Evolutionary conservation across 2,888 invertebrate species (phyloP).

Genomic region (Lasioglossum figueresi): DNA sequence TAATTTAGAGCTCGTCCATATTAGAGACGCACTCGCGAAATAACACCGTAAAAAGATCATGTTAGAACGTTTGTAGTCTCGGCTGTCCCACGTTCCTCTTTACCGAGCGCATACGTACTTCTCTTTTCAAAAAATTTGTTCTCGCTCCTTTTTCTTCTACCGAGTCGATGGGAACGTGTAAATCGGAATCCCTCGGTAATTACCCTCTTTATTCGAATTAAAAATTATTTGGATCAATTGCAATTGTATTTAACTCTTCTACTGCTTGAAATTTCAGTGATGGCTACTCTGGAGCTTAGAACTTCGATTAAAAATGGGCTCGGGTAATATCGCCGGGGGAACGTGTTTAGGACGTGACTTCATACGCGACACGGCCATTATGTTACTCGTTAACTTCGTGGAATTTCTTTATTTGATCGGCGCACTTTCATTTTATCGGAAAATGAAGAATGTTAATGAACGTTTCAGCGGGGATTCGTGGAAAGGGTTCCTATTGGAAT

Average conservation of each 20-base stretch:
- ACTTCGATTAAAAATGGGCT: not conserved
- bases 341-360: not conserved
- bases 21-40: conserved; percentile 73
- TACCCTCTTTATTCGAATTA: not conserved
- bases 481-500: not conserved
- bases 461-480: not conserved
- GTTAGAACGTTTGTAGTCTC: not conserved
- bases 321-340: not conserved
- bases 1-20: conserved; percentile 76
- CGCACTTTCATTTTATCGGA: not conserved
- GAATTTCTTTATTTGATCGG: conserved; percentile 1
- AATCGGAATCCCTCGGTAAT: not conserved
- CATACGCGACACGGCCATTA: not conserved
- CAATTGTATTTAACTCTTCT: no score
- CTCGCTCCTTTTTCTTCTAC: no score
- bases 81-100: not conserved
- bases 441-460: not conserved
- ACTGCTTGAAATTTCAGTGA: no score
- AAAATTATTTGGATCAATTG: not conserved
- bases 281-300: not conserved
- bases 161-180: not conserved
- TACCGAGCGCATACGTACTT: not conserved
- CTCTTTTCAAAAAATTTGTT: not conserved
- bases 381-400: not conserved
- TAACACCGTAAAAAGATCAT: conserved; percentile 78